phyloP scores from a whole-genome alignment of 2,888 invertebrate genomes.

The Euplexia lucipara region DNA sequence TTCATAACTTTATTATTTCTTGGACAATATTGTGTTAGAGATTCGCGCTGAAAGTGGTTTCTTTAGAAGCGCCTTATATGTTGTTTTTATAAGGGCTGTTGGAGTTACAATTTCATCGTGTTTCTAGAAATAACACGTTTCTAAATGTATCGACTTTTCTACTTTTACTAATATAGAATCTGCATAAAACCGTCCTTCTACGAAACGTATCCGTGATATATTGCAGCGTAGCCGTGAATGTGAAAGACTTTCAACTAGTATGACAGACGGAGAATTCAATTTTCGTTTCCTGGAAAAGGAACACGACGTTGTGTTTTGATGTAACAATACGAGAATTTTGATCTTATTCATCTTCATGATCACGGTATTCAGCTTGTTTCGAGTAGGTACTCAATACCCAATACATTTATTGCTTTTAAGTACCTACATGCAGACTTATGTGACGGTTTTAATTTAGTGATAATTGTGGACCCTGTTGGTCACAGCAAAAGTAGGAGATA shows the following conservation, averaged over 20 bases:
- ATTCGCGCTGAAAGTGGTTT: slow-evolving; percentile 6
- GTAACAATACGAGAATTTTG: slow-evolving; percentile 16
- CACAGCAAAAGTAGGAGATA: too few species aligned
- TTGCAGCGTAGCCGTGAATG: slow-evolving; percentile 11
- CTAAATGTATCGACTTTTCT: too few species aligned
- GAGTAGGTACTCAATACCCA: too few species aligned
- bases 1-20: slow-evolving; percentile 46
- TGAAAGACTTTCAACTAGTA: slow-evolving; percentile 28
- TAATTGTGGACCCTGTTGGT: too few species aligned
- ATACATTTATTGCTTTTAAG: too few species aligned
- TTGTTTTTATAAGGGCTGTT: not conserved
- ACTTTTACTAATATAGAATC: too few species aligned
- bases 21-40: slow-evolving; percentile 37
- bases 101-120: not conserved
- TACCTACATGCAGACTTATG: too few species aligned
- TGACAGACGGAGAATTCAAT: slow-evolving; percentile 32
- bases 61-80: not conserved
- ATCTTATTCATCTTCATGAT: not conserved
- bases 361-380: slow-evolving; percentile 4
- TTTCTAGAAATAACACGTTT: too few species aligned
- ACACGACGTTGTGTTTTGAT: not conserved
- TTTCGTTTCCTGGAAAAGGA: not conserved
- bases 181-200: not conserved
- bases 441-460: too few species aligned
- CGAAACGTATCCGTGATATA: slow-evolving; percentile 25